Percentiles rank a stretch among this genome's conserved stretches.
Conservation (phyloP, 2,888 invertebrate genomes). For the Tryphoninae sp. region DNA sequence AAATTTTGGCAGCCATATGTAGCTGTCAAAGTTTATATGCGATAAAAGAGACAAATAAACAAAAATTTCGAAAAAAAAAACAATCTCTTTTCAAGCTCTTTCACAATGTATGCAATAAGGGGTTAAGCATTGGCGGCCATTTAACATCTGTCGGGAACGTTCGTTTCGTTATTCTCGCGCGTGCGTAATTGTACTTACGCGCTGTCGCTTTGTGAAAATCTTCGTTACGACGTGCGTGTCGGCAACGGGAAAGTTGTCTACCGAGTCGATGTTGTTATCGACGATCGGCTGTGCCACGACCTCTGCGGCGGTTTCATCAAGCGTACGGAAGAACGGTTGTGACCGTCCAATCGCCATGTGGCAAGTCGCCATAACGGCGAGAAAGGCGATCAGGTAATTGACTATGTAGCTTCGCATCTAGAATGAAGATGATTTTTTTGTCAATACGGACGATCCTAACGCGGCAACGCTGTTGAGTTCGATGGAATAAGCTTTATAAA, state of each 20-base stretch:
- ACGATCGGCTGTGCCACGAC: not conserved
- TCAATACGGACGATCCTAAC: too few relatives aligned
- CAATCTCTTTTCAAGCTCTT: too few relatives aligned
- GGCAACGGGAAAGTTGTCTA: slow-evolving; percentile 4
- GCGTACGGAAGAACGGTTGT: slow-evolving; percentile 28
- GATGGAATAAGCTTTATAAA: too few relatives aligned
- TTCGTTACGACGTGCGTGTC: not conserved
- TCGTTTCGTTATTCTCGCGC: not conserved
- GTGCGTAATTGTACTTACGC: slow-evolving; percentile 9
- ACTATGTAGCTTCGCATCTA: slow-evolving; percentile 58
- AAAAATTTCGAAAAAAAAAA: too few relatives aligned
- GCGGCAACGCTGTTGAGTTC: too few relatives aligned
- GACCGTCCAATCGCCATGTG: slow-evolving; percentile 21
- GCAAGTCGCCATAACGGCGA: slow-evolving; percentile 41
- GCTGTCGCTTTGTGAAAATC: not conserved
- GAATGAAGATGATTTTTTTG: slow-evolving; percentile 6
- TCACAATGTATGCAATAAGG: too few relatives aligned
- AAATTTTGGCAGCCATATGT: too few relatives aligned
- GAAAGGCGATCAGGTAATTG: slow-evolving; percentile 53
- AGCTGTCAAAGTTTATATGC: too few relatives aligned
- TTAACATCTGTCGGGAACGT: not conserved
- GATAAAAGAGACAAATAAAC: too few relatives aligned
- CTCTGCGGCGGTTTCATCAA: slow-evolving; percentile 28
- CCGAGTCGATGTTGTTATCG: slow-evolving; percentile 28
- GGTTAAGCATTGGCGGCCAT: not conserved